Percentiles rank a stretch among this genome's conserved stretches.
Evolutionary conservation across 1,140 invertebrate genomes (phyloP).

Genomic region (Danaus plexippus): DNA sequence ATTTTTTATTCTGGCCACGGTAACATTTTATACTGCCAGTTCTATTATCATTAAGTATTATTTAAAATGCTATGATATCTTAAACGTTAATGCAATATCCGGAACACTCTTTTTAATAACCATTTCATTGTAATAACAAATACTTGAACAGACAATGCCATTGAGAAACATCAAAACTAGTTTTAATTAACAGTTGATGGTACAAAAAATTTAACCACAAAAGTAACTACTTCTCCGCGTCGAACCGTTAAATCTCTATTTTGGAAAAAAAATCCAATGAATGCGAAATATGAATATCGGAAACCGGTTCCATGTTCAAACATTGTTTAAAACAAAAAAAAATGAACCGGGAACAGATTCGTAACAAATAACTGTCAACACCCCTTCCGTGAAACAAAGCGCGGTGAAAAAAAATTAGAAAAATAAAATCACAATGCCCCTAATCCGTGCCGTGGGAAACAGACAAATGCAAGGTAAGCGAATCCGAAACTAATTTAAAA

Average conservation of each 20-base stretch:
- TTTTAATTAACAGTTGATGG: constrained; percentile 61
- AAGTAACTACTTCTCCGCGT: constrained; percentile 42
- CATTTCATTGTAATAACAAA: constrained; percentile 38
- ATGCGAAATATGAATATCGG: constrained; percentile 56
- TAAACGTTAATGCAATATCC: no score
- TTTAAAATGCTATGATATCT: no score
- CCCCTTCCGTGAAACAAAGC: constrained; percentile 68
- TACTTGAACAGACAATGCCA: constrained; percentile 37
- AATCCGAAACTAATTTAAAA: constrained; percentile 70
- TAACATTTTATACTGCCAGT: no score
- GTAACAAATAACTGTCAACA: constrained; percentile 71
- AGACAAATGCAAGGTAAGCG: constrained; percentile 65
- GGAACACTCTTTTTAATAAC: constrained; percentile 5
- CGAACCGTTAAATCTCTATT: constrained; percentile 66
- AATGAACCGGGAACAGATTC: constrained; percentile 59
- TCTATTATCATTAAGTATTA: no score
- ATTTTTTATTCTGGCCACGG: no score
- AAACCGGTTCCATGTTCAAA: constrained; percentile 62
- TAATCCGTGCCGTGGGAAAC: constrained; percentile 68
- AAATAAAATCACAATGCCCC: constrained; percentile 64
- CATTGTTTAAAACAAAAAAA: constrained; percentile 62
- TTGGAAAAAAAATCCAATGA: constrained; percentile 53
- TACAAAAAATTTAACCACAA: constrained; percentile 61
- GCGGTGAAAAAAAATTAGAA: constrained; percentile 56
- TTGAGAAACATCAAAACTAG: constrained; percentile 63